Evolutionary conservation across 2,113 vertebrate species (phyloP).

Genomic region (Cygnus buccinator): DNA sequence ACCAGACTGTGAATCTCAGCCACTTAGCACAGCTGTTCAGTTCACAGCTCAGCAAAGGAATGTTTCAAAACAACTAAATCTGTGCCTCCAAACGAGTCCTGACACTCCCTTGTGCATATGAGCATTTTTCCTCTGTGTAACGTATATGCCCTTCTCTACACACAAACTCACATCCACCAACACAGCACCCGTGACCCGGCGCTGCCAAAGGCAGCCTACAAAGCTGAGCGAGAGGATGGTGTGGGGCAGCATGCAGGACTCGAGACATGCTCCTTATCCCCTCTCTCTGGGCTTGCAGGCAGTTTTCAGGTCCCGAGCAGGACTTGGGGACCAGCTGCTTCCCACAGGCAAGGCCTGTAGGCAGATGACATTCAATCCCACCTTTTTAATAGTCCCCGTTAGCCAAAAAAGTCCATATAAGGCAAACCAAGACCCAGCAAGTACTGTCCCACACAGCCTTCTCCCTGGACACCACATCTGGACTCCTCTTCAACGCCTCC

Average conservation of each 20-base stretch:
- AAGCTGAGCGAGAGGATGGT: accelerated
- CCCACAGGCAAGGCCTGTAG: background rate
- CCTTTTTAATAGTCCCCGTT: background rate
- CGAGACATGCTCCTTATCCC: accelerated
- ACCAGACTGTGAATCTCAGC: background rate
- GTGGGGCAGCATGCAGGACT: background rate
- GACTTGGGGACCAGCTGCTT: background rate
- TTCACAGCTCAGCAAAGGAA: background rate
- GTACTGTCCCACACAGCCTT: background rate
- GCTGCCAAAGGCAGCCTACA: background rate
- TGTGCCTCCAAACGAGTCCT: background rate
- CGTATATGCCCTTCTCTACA: background rate
- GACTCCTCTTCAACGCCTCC: background rate
- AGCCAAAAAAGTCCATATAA: slow-evolving; percentile 23
- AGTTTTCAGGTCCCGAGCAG: background rate
- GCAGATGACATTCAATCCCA: background rate
- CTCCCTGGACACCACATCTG: slow-evolving; percentile 44
- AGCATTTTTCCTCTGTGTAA: accelerated
- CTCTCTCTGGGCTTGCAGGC: background rate
- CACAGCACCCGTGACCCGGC: accelerated
- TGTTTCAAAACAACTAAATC: background rate
- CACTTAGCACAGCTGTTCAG: background rate
- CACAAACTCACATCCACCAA: accelerated
- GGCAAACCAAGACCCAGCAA: slow-evolving; percentile 11
- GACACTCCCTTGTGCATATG: background rate